phyloP scores from a whole-genome alignment of 2,113 vertebrate species.

The Sorex fumeus region DNA sequence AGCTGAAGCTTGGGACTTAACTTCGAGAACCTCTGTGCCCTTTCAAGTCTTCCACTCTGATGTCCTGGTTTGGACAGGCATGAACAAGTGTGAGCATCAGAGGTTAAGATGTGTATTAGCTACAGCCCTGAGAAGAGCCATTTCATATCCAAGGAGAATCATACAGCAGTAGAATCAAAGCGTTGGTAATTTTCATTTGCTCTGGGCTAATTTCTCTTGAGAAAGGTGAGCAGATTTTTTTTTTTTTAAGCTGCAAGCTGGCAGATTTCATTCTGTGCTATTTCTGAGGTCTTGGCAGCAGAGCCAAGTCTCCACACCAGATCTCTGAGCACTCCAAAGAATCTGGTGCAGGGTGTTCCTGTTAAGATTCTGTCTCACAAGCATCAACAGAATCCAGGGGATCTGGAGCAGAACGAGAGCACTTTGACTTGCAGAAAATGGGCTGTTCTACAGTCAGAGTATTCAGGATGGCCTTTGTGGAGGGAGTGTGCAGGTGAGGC shows the following conservation, averaged over 20 bases:
- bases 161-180: conserved; percentile 54
- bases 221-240: conserved; percentile 75
- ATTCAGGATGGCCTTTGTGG: background rate
- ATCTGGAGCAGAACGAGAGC: background rate
- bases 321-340: conserved; percentile 75
- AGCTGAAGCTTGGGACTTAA: background rate
- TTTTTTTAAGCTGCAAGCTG: conserved; percentile 71
- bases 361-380: conserved; percentile 69
- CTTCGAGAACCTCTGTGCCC: too few species aligned
- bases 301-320: conserved; percentile 68
- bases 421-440: background rate
- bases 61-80: background rate
- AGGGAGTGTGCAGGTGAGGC: background rate
- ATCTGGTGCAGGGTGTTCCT: conserved; percentile 82
- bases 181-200: conserved; percentile 70
- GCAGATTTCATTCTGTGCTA: conserved; percentile 80
- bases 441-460: background rate
- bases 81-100: conserved; percentile 26
- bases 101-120: conserved; percentile 69
- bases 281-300: conserved; percentile 84
- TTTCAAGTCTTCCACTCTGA: background rate
- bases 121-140: conserved; percentile 35
- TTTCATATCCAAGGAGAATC: conserved; percentile 58
- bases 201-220: conserved; percentile 52
- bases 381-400: conserved; percentile 69